These are phyloP conservation scores for Pseudanteris insignis DNA, from an alignment of 2,888 invertebrate species.

Conservation along the genomic window DNA sequence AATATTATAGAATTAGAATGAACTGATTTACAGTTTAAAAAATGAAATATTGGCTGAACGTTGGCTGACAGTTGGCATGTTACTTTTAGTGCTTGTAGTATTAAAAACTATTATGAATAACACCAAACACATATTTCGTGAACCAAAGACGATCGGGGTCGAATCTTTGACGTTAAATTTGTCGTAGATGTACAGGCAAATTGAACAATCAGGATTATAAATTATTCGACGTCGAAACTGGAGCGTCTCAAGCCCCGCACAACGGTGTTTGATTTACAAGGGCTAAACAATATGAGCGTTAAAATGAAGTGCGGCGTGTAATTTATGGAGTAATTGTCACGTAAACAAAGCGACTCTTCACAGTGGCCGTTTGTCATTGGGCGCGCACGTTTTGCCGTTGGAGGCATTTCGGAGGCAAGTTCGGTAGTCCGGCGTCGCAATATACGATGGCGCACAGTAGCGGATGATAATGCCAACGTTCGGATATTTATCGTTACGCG, in stretches of 20 bases:
- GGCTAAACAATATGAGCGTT: slow-evolving; percentile 14
- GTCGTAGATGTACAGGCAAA: not conserved
- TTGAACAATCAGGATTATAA: slow-evolving; percentile 2
- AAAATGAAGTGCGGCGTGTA: slow-evolving; percentile 12
- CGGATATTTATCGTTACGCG: slow-evolving; percentile 41
- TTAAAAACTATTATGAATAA: too few species aligned
- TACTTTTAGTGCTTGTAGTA: too few species aligned
- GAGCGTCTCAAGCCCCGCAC: slow-evolving; percentile 9
- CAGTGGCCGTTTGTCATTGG: slow-evolving; percentile 13
- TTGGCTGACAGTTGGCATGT: too few species aligned
- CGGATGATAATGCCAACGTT: slow-evolving; percentile 37
- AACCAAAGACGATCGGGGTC: not conserved
- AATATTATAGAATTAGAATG: too few species aligned
- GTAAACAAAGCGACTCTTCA: slow-evolving; percentile 23
- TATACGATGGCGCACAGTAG: slow-evolving; percentile 28
- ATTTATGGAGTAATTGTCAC: slow-evolving; percentile 33
- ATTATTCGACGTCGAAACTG: not conserved
- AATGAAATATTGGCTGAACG: too few species aligned
- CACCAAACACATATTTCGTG: too few species aligned
- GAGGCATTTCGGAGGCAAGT: slow-evolving; percentile 34
- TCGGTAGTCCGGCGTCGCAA: slow-evolving; percentile 29
- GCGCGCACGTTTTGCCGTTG: slow-evolving; percentile 17
- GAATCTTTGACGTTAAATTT: too few species aligned
- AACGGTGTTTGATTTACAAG: slow-evolving; percentile 11
- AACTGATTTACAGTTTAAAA: too few species aligned